A percentile compares a stretch with the other conserved stretches of the same genome.
Evolutionary conservation across 2,888 invertebrate species (phyloP).

Genomic region (Embidobia sp.): DNA sequence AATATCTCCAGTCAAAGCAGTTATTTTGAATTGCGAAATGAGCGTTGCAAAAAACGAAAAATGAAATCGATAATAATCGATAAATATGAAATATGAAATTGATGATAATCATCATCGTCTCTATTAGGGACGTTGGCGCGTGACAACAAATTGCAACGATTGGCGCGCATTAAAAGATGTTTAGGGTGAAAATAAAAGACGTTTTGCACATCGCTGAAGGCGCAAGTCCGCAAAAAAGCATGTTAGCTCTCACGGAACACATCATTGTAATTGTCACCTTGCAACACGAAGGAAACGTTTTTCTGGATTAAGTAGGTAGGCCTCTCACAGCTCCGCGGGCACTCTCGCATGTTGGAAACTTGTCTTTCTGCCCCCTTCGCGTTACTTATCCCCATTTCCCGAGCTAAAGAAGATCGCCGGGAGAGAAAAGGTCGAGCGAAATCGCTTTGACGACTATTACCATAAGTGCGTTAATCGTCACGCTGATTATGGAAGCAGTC

Average conservation of each 20-base stretch:
- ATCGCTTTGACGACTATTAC: slow-evolving; percentile 70
- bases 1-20: slow-evolving; percentile 1
- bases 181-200: slow-evolving; percentile 37
- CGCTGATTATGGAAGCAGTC: slow-evolving; percentile 52
- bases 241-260: slow-evolving; percentile 56
- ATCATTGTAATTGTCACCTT: slow-evolving; percentile 63
- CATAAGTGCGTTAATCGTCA: slow-evolving; percentile 63
- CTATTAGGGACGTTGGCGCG: slow-evolving; percentile 23
- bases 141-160: slow-evolving; percentile 22
- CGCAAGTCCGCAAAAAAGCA: slow-evolving; percentile 22
- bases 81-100: slow-evolving; percentile 8
- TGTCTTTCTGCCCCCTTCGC: slow-evolving; percentile 51
- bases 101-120: slow-evolving; percentile 23
- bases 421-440: slow-evolving; percentile 69
- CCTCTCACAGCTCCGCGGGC: slow-evolving; percentile 65
- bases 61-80: too few species aligned
- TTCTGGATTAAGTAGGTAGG: slow-evolving; percentile 68
- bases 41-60: not conserved
- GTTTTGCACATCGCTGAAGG: slow-evolving; percentile 21
- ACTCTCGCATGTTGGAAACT: slow-evolving; percentile 61
- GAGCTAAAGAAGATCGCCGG: slow-evolving; percentile 57
- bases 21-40: slow-evolving; percentile 5
- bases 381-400: slow-evolving; percentile 56
- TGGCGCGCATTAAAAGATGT: slow-evolving; percentile 14
- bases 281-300: slow-evolving; percentile 57